A percentile compares a stretch with the other conserved stretches of the same genome.
phyloP scores from a whole-genome alignment of 2,113 vertebrate genomes.

The Bungarus multicinctus region DNA sequence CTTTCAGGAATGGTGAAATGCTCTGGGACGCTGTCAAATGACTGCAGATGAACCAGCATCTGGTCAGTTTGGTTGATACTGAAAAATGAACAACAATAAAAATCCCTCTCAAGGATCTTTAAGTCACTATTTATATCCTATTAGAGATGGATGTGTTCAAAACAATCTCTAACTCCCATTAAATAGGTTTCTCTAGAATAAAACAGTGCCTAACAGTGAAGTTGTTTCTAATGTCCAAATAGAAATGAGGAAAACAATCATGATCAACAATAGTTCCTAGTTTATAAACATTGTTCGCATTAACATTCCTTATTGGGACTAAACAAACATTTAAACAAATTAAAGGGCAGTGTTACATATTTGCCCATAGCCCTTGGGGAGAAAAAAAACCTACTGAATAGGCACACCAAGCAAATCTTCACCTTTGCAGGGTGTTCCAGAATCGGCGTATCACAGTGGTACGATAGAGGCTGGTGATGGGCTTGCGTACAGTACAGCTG shows the following conservation, averaged over 20 bases:
- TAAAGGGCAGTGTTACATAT: not conserved
- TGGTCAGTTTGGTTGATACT: conserved; percentile 99
- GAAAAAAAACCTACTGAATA: rapidly evolving
- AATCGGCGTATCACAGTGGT: conserved; percentile 96
- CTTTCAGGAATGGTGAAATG: conserved; percentile 97
- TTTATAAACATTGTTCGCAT: not conserved
- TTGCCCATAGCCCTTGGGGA: not conserved
- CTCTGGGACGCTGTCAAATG: conserved; percentile 93
- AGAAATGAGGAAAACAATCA: not conserved
- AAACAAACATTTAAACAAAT: not conserved
- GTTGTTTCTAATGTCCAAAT: not conserved
- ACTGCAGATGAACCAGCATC: conserved; percentile 96
- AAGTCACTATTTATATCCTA: not conserved
- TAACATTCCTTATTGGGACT: not conserved
- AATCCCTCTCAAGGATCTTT: not conserved
- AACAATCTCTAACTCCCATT: not conserved
- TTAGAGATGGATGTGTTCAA: not conserved
- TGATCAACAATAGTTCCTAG: not conserved
- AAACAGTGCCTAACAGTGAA: not conserved
- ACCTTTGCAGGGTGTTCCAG: conserved; percentile 99
- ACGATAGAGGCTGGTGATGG: conserved; percentile 94
- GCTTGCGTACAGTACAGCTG: conserved; percentile 95
- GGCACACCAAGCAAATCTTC: not conserved
- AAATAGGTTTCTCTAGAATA: not conserved
- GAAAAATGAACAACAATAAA: conserved; percentile 23